These are phyloP conservation scores for Aspidiotus rigidus DNA, from an alignment of 2,888 invertebrate genomes.

Conservation along the genomic window DNA sequence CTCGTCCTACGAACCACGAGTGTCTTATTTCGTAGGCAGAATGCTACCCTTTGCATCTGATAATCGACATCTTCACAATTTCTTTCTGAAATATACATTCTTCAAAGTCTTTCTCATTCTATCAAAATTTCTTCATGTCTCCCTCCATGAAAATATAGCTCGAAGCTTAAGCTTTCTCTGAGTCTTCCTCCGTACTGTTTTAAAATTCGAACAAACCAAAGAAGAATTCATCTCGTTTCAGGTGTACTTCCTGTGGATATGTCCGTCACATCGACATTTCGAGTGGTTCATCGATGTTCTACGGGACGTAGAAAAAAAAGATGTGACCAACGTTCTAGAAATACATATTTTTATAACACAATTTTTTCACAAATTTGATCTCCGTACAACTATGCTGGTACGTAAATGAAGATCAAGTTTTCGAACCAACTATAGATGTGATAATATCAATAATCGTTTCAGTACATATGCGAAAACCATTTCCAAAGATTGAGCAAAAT, in stretches of 20 bases:
- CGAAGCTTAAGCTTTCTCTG: too few species aligned
- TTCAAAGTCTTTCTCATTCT: too few species aligned
- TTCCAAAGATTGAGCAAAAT: conserved; percentile 88
- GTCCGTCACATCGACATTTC: conserved; percentile 93
- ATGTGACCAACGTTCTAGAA: conserved; percentile 89
- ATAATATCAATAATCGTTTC: conserved; percentile 36
- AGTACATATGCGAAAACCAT: conserved; percentile 98
- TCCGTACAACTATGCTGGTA: conserved; percentile 93
- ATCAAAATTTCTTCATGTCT: too few species aligned
- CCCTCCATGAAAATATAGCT: too few species aligned
- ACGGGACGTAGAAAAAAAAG: conserved; percentile 85
- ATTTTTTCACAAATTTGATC: conserved; percentile 96
- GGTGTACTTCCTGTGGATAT: conserved; percentile 97
- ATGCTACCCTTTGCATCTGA: too few species aligned
- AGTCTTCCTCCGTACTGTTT: too few species aligned
- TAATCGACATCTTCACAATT: too few species aligned
- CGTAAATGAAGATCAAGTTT: conserved; percentile 42
- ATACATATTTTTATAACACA: conserved; percentile 98
- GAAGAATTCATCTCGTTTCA: conserved; percentile 41
- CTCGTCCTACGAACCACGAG: too few species aligned
- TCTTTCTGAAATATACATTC: too few species aligned
- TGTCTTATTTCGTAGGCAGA: too few species aligned
- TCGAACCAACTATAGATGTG: too few species aligned
- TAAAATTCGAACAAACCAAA: too few species aligned
- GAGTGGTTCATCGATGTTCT: conserved; percentile 98